Evolutionary conservation across 1,140 invertebrate genomes (phyloP), one percentile per base, ranked within the genome.

Genomic region (Eueides isabella): DNA sequence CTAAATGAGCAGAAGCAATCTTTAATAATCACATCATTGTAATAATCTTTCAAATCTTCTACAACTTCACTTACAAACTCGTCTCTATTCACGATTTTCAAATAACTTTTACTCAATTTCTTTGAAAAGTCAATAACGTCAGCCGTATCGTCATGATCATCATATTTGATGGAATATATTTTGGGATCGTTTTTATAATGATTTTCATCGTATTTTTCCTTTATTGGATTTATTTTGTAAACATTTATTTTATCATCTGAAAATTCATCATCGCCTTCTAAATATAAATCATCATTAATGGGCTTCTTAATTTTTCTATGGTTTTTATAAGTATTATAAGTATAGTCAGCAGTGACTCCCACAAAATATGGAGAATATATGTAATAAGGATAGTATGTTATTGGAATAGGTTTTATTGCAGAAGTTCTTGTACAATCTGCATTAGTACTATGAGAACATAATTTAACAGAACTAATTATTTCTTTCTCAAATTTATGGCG

Each of bases 21-120:
- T 76, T 81, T 82, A 70, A 84, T 78, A 67, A 84, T 71, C 7
- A 71, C 74, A 61, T 84, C 79, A 64, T 67, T 76, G n/a, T 84
- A 84, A 41, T 84, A 71, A 44, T 71, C 71, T 72, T 82, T 82
- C 38, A 84, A 76, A 74, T 84, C 82, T 31, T 80, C 68, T 31
- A 84, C 65, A 28, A 84, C 64, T 29, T 77, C 62, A 38, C 75
- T 70, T 6, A 84, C 71, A 61, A 82, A 72, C 61, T 73, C 74
- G 61, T 84, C 74, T 72, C 48, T 78, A 41, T 82, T 33, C 11
- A 78, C 19, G 48, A 74, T 55, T 38, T 80, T 30, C 23, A 77
- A 30, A 28, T 77, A 72, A 11, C 72, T 64, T 19, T 78, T 41
- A 23, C 76, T 28, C 12, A 68, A 38, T 44, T 79, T 38, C 5